These are phyloP conservation scores for Tholera decimalis DNA, from an alignment of 2,888 invertebrate genomes.

Conservation along the genomic window DNA sequence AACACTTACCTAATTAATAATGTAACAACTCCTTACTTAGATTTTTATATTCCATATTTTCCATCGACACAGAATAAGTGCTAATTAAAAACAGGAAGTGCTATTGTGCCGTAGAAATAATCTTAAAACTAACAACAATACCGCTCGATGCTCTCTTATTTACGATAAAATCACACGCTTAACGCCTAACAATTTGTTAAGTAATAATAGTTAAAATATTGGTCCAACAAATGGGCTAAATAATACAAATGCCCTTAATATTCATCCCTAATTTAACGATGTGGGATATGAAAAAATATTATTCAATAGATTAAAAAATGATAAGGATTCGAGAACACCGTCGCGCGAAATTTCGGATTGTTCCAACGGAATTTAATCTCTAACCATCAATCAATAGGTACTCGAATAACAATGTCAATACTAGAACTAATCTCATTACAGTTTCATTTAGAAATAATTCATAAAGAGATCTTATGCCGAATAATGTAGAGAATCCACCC, in stretches of 20 bases:
- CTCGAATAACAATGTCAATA: conserved; percentile 91
- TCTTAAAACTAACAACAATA: conserved; percentile 91
- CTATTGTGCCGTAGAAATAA: conserved; percentile 90
- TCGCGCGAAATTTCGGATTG: conserved; percentile 81
- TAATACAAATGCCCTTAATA: conserved; percentile 92
- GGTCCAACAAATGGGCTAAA: conserved; percentile 92
- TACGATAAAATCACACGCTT: conserved; percentile 91
- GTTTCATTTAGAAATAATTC: conserved; percentile 89
- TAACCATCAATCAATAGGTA: conserved; percentile 87
- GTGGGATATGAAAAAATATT: conserved; percentile 91
- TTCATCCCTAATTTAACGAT: conserved; percentile 91
- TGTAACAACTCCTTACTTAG: conserved; percentile 91
- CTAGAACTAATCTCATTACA: conserved; percentile 91
- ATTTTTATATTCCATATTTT: conserved; percentile 87
- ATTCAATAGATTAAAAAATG: conserved; percentile 91
- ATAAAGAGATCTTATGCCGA: conserved; percentile 87
- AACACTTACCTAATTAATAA: conserved; percentile 91
- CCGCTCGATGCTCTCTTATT: conserved; percentile 90
- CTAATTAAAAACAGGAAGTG: conserved; percentile 92
- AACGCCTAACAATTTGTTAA: conserved; percentile 91
- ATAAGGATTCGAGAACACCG: conserved; percentile 89
- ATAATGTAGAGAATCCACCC: conserved; percentile 81
- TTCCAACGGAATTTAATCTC: conserved; percentile 88
- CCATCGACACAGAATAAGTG: conserved; percentile 92
- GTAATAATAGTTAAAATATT: conserved; percentile 92